These are phyloP conservation scores for Cavia aperea DNA, from an alignment of 2,113 vertebrate species.

Conservation along the genomic window DNA sequence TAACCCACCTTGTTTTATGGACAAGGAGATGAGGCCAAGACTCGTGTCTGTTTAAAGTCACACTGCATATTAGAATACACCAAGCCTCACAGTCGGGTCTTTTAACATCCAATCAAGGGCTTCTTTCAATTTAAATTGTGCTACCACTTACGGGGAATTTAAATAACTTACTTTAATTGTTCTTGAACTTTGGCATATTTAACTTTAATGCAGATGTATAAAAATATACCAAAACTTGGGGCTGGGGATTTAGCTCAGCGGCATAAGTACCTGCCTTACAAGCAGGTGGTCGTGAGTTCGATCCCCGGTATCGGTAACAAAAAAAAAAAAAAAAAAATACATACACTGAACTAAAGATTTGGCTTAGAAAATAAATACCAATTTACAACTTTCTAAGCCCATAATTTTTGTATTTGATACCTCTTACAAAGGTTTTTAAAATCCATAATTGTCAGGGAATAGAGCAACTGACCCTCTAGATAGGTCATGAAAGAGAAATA, in stretches of 20 bases:
- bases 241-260: too few species aligned
- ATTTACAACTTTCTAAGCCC: constrained; percentile 32
- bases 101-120: neutral
- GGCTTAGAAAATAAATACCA: neutral
- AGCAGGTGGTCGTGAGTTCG: too few species aligned
- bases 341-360: constrained; percentile 29
- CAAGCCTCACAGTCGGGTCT: neutral
- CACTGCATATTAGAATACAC: neutral
- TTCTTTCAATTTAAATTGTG: neutral
- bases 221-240: neutral
- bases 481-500: neutral
- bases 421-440: constrained; percentile 24
- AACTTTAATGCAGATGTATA: neutral
- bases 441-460: constrained; percentile 1
- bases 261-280: too few species aligned
- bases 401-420: constrained; percentile 21
- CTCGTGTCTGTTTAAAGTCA: neutral
- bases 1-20: neutral
- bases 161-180: constrained; percentile 36
- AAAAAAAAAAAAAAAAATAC: neutral
- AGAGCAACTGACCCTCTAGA: constrained; percentile 10
- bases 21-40: neutral
- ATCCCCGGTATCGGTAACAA: too few species aligned
- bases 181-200: neutral
- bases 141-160: neutral